phyloP scores from a whole-genome alignment of 2,113 vertebrate genomes.

The Mola mola region DNA sequence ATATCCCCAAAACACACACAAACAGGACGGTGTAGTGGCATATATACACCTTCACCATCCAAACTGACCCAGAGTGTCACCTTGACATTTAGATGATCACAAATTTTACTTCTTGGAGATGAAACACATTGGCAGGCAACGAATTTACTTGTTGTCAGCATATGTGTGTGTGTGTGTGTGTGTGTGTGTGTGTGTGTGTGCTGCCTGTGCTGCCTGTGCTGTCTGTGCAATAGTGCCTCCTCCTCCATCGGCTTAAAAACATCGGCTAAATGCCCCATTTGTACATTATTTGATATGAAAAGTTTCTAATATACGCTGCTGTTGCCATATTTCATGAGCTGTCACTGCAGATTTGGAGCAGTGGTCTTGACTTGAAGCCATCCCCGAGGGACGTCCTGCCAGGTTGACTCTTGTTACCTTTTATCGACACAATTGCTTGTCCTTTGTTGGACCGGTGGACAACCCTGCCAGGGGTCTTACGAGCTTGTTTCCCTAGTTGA shows the following conservation, averaged over 20 bases:
- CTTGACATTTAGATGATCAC: conserved; percentile 49
- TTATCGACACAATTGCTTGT: conserved; percentile 16
- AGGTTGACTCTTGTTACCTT: too few relatives aligned
- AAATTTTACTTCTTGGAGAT: conserved; percentile 26
- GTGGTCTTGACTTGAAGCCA: not conserved
- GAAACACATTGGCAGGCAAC: not conserved
- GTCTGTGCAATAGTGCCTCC: too few relatives aligned
- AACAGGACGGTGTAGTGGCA: not conserved
- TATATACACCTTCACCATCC: not conserved
- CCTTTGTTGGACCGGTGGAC: too few relatives aligned
- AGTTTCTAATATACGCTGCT: not conserved
- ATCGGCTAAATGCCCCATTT: not conserved
- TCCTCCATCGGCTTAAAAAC: too few relatives aligned
- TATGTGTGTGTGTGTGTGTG: too few relatives aligned
- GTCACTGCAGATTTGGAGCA: not conserved
- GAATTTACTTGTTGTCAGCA: not conserved
- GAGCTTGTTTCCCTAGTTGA: too few relatives aligned
- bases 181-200: not conserved
- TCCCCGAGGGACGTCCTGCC: not conserved
- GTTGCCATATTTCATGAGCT: conserved; percentile 24
- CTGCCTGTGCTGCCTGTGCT: not conserved
- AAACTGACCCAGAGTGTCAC: conserved; percentile 42
- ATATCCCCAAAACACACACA: conserved; percentile 13
- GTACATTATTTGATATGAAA: conserved; percentile 3
- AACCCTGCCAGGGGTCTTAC: too few relatives aligned